A percentile compares a stretch with the other conserved stretches of the same genome.
phyloP scores from a whole-genome alignment of 2,797 vertebrate genomes.

The Falco cherrug region DNA sequence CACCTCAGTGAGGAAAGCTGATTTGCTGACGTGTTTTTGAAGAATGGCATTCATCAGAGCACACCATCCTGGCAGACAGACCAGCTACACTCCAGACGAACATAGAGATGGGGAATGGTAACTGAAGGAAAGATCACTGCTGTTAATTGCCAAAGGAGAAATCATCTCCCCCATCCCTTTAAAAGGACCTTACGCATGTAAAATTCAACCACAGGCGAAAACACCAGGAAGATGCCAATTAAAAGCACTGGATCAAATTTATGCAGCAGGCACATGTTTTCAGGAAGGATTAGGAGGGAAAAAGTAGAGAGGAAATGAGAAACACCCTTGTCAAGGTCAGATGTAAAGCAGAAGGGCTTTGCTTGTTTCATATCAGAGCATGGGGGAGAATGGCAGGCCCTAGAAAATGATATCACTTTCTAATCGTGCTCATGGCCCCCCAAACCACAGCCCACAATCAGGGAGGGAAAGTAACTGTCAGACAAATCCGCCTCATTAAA shows the following conservation, averaged over 20 bases:
- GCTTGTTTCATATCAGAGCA: conserved; percentile 32
- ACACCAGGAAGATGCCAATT: conserved; percentile 29
- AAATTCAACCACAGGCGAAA: not conserved
- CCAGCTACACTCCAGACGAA: not conserved
- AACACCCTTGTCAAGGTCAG: conserved; percentile 57
- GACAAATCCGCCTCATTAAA: conserved; percentile 2
- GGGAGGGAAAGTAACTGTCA: not conserved
- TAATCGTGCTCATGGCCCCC: not conserved
- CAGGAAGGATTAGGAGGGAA: conserved; percentile 51
- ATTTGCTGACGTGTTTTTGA: not conserved
- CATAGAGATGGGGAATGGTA: accelerated
- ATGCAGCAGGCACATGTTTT: conserved; percentile 28
- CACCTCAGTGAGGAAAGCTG: not conserved
- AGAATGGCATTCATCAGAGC: not conserved
- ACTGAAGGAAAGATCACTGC: not conserved
- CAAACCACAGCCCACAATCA: not conserved
- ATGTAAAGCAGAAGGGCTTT: conserved; percentile 54
- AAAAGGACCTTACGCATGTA: not conserved
- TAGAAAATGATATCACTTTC: conserved; percentile 9
- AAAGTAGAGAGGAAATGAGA: conserved; percentile 61
- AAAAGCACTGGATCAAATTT: conserved; percentile 38
- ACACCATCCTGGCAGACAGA: not conserved
- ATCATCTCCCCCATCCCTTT: not conserved
- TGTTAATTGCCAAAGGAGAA: not conserved
- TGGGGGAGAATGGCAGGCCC: not conserved